Base-by-base conservation (phyloP, 2,113 vertebrate genomes). In the Paramormyrops kingsleyae region DNA sequence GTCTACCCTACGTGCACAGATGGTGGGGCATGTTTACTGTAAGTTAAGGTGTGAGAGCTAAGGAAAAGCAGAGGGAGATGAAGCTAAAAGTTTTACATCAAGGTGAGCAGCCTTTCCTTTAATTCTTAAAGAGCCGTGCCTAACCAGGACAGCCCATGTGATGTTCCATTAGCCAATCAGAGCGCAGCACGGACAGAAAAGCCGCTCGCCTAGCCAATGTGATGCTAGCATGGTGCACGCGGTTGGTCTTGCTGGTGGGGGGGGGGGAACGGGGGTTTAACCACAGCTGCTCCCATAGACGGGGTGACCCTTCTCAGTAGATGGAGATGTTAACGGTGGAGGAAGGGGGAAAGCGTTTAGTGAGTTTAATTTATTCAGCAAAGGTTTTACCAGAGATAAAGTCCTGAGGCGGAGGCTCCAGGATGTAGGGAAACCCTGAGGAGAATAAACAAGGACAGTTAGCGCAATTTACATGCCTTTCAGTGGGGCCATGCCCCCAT, bases 361-460 rank as follows among this genome's bases (percentile, higher is more conserved):
- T 88, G 19, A 7, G 88, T 90, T 91, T 89, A 90, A 85, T 21
- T 52, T 24, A 91, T 87, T 39, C 42, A 90, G 47, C 84, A 88
- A 90, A 88, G 89, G 47, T 53, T 90, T 96, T 95, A 96, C 95
- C 95, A 92, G 95, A 94, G 83, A 95, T 83, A 95, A 95, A 96
- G 93, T 95, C 94, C 89, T 89, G 93, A 84, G 94, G 92, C 46
- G 94, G 94, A 46, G 94, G 83, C 62, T 95, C 92, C 94, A 96
- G 93, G 92, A 94, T 94, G 93, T 95, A 96, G 39, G 94, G 93
- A 90, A 94, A 96, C 92, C 95, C 95, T 94, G 93, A 95, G 93
- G 88, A 95, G 95, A 90, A 95, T 70, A 35, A 93, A 88, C 90
- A 84, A 94, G 19, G 59, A 52, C 12, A 52, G 91, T 96, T 95